Evolutionary conservation across 2,113 vertebrate species (phyloP).

Genomic region (Shinisaurus crocodilurus): DNA sequence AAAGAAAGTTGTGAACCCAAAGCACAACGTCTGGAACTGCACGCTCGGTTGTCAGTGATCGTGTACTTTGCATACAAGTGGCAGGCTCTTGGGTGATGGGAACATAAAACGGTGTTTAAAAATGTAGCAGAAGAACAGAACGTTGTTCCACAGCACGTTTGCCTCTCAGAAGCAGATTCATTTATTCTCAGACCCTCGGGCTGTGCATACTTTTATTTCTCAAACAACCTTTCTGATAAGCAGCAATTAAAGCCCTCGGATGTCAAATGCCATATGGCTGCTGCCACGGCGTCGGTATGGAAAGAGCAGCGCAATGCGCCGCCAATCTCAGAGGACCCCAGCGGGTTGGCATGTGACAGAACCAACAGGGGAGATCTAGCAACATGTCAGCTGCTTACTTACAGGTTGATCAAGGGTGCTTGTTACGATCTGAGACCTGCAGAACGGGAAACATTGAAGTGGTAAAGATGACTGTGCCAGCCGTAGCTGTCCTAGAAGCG

Average conservation of each 20-base stretch:
- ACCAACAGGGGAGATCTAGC: background rate
- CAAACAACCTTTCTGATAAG: conserved; percentile 5
- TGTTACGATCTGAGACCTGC: background rate
- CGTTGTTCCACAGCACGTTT: background rate
- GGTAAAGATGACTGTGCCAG: background rate
- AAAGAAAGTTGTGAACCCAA: too few relatives aligned
- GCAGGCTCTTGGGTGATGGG: background rate
- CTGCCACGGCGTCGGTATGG: background rate
- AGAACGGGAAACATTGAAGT: background rate
- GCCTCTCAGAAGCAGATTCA: background rate
- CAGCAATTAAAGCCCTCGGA: conserved; percentile 8
- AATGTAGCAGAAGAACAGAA: background rate
- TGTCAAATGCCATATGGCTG: background rate
- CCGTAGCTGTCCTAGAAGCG: background rate
- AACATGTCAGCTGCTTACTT: background rate
- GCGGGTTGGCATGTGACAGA: background rate
- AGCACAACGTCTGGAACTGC: background rate
- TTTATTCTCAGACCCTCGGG: background rate
- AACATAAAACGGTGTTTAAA: background rate
- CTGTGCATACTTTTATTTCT: background rate
- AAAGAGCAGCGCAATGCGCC: background rate
- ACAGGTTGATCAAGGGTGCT: background rate
- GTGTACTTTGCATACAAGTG: background rate
- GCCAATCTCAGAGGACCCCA: background rate
- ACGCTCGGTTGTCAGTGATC: background rate